These are phyloP conservation scores for Clarias macrocephalus DNA, from an alignment of 2,113 vertebrate genomes.

Conservation along the genomic window DNA sequence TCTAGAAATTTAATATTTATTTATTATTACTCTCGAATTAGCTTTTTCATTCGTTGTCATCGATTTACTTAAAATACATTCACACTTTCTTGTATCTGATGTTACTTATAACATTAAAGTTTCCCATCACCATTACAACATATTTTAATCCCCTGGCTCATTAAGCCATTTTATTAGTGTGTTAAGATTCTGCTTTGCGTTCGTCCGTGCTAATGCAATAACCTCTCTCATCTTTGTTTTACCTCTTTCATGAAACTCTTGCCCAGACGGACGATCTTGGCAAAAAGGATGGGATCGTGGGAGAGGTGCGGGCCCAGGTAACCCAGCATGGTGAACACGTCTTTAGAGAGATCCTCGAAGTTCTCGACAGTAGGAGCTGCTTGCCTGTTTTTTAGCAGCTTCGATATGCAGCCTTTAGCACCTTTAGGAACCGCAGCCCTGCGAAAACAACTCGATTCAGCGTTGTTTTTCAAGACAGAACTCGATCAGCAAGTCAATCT, in stretches of 20 bases:
- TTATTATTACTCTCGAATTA: not conserved
- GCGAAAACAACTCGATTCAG: slow-evolving; percentile 21
- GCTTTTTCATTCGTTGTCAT: not conserved
- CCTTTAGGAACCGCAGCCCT: slow-evolving; percentile 94
- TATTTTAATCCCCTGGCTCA: not conserved
- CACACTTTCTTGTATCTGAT: not conserved
- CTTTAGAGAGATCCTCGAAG: slow-evolving; percentile 88
- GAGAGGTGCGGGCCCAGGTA: slow-evolving; percentile 95
- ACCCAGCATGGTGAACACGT: slow-evolving; percentile 94
- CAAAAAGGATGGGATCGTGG: slow-evolving; percentile 93
- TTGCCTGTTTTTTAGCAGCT: slow-evolving; percentile 79
- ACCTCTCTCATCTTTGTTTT: not conserved
- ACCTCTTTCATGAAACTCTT: slow-evolving; percentile 99
- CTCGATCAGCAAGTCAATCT: not conserved
- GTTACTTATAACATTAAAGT: not conserved
- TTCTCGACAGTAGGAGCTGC: slow-evolving; percentile 85
- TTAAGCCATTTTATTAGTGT: not conserved
- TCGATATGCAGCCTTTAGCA: slow-evolving; percentile 81
- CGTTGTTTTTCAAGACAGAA: not conserved
- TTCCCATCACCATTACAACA: not conserved
- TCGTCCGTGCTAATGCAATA: not conserved
- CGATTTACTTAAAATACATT: not conserved
- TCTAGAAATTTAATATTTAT: not conserved
- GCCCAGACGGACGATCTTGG: slow-evolving; percentile 92
- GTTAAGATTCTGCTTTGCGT: not conserved